phyloP scores from a whole-genome alignment of 2,797 vertebrate genomes.

The Limnodromus scolopaceus region DNA sequence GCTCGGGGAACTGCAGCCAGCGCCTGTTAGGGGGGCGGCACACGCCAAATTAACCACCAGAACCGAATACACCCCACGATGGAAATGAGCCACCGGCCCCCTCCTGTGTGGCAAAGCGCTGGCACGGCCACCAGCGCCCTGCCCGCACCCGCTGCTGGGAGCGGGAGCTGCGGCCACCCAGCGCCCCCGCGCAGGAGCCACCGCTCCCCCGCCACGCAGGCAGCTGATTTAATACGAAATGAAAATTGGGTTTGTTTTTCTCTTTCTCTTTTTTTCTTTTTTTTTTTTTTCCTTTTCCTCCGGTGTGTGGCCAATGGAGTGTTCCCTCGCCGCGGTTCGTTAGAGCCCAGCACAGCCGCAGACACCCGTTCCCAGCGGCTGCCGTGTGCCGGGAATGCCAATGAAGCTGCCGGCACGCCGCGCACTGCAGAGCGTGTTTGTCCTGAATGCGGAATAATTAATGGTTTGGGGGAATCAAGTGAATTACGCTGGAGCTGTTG shows the following conservation, averaged over 20 bases:
- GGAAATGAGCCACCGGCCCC: rapidly evolving
- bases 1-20: rapidly evolving
- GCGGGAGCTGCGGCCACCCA: background rate
- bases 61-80: rapidly evolving
- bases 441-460: slow-evolving; percentile 10
- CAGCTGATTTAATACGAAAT: rapidly evolving
- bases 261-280: too few species aligned
- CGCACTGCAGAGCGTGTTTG: background rate
- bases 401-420: slow-evolving; percentile 64
- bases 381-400: slow-evolving; percentile 83
- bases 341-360: background rate
- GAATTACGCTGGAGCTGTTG: background rate
- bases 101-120: background rate
- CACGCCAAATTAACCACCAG: rapidly evolving
- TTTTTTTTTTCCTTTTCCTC: background rate
- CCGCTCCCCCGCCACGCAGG: rapidly evolving
- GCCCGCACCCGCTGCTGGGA: background rate
- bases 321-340: background rate
- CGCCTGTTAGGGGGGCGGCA: rapidly evolving
- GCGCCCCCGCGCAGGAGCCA: rapidly evolving
- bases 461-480: background rate
- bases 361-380: slow-evolving; percentile 67
- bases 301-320: rapidly evolving
- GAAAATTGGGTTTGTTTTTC: background rate
- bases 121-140: rapidly evolving